Evolutionary conservation across 2,888 invertebrate genomes (phyloP).

Genomic region (Lucinisca nassula): DNA sequence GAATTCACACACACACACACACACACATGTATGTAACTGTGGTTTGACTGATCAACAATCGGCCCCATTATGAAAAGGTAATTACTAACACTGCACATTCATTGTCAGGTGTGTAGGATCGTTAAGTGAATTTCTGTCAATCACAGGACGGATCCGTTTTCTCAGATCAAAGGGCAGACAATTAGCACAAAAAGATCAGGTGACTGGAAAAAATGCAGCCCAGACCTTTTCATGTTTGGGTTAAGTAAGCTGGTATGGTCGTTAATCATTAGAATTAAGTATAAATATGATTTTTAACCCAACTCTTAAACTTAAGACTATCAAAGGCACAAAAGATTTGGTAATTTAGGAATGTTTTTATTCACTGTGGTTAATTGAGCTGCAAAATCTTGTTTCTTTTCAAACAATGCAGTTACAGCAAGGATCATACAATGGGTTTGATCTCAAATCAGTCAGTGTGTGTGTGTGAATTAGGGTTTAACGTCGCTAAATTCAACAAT

Average conservation of each 20-base stretch:
- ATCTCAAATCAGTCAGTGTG: too few species aligned
- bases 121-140: neutral
- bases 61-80: too few species aligned
- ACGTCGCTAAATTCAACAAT: too few species aligned
- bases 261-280: neutral
- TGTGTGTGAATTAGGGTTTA: too few species aligned
- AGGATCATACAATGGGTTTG: too few species aligned
- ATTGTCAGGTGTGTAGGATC: neutral
- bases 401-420: neutral
- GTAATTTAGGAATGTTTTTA: conserved; percentile 3
- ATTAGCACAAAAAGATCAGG: neutral
- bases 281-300: neutral
- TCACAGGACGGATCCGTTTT: neutral
- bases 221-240: neutral
- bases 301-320: conserved; percentile 8
- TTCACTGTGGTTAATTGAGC: neutral
- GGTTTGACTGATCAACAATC: too few species aligned
- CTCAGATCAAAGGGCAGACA: conserved; percentile 6
- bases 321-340: neutral
- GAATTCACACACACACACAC: too few species aligned
- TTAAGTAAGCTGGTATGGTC: neutral
- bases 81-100: too few species aligned
- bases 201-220: conserved; percentile 3
- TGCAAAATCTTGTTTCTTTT: neutral
- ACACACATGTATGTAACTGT: too few species aligned